A percentile compares a stretch with the other conserved stretches of the same genome.
Conservation (phyloP, 1,140 invertebrate species). For the Steinernema khuongi region DNA sequence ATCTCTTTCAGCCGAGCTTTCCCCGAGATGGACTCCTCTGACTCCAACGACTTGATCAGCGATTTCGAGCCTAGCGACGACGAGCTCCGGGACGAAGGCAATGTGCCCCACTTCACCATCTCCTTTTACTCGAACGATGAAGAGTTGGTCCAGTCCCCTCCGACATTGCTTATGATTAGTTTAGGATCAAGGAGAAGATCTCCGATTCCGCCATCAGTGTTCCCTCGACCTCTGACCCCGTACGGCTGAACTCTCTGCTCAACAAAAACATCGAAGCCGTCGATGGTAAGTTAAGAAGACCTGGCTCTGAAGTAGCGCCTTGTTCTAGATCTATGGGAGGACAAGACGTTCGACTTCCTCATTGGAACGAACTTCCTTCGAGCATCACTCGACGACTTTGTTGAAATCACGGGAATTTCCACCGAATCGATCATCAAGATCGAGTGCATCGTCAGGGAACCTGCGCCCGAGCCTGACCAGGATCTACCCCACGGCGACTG, state of each 20-base stretch:
- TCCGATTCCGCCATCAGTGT: constrained; percentile 25
- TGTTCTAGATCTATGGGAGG: constrained; percentile 46
- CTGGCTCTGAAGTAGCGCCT: constrained; percentile 6
- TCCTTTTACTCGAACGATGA: constrained; percentile 26
- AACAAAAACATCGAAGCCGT: constrained; percentile 20
- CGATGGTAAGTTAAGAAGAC: constrained; percentile 9
- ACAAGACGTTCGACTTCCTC: constrained; percentile 48
- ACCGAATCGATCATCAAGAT: constrained; percentile 45
- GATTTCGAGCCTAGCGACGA: background rate
- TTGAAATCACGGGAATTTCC: constrained; percentile 41
- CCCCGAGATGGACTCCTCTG: background rate
- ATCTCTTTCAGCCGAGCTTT: background rate
- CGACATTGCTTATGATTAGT: background rate
- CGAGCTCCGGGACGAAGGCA: background rate
- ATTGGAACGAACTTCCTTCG: constrained; percentile 44
- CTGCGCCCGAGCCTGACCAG: constrained; percentile 42
- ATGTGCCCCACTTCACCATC: constrained; percentile 15
- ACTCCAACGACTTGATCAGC: background rate
- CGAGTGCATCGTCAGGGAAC: constrained; percentile 46
- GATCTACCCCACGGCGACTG: constrained; percentile 47
- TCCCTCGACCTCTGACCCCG: constrained; percentile 20
- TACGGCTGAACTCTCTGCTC: constrained; percentile 27
- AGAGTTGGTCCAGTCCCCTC: constrained; percentile 20
- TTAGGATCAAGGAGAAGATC: background rate
- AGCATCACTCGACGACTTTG: constrained; percentile 42